Conservation (phyloP, 2,888 invertebrate species). For the Ochlodes sylvanus region DNA sequence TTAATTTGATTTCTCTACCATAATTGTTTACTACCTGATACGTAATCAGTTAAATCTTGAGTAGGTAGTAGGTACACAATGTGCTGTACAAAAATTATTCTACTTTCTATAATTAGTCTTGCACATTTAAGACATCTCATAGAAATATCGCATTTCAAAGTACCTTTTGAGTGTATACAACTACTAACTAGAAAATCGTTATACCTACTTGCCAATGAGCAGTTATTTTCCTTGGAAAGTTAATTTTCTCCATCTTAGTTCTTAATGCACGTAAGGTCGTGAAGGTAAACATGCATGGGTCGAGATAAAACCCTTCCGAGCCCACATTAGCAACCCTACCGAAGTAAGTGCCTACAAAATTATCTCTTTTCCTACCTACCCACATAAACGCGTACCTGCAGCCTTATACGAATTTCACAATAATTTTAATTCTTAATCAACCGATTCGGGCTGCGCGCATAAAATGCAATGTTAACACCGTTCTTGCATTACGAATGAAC, state of each 20-base stretch:
- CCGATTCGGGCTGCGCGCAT: constrained; percentile 60
- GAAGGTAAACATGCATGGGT: constrained; percentile 24
- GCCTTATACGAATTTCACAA: constrained; percentile 51
- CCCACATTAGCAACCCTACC: constrained; percentile 40
- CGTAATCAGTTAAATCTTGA: no score
- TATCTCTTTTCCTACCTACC: constrained; percentile 35
- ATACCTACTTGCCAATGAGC: background rate
- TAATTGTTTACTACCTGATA: no score
- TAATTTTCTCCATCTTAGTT: constrained; percentile 25
- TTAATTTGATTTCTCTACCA: no score
- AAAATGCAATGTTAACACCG: constrained; percentile 77
- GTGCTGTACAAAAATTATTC: no score
- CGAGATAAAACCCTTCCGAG: constrained; percentile 42
- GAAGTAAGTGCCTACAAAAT: constrained; percentile 43
- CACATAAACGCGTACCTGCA: constrained; percentile 26
- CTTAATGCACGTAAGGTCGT: constrained; percentile 11
- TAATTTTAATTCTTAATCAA: constrained; percentile 72
- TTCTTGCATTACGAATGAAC: constrained; percentile 71
- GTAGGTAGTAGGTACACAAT: no score
- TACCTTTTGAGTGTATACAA: no score
- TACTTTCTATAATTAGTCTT: constrained; percentile 4
- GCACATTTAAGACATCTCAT: no score
- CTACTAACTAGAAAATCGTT: no score
- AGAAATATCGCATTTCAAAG: no score
- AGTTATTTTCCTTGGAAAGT: constrained; percentile 29